A percentile compares a stretch with the other conserved stretches of the same genome.
Evolutionary conservation across 2,113 vertebrate genomes (phyloP).

Genomic region (Channa argus): DNA sequence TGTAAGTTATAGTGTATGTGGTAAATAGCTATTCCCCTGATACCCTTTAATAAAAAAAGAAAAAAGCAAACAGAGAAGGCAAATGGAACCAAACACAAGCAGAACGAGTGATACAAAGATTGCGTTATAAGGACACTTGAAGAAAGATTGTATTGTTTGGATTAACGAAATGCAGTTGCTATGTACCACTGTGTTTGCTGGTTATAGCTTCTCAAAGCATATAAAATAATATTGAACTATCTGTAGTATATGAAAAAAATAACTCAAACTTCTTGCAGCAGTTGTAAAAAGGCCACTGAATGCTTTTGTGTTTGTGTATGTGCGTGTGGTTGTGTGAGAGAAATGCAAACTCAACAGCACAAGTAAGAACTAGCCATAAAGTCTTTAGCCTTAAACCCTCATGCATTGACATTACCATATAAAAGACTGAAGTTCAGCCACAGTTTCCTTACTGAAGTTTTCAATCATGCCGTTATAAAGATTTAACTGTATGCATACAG

Average conservation of each 20-base stretch:
- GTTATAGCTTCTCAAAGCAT: conserved; percentile 71
- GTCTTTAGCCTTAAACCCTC: conserved; percentile 57
- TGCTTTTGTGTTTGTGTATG: conserved; percentile 51
- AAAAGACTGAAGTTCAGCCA: conserved; percentile 49
- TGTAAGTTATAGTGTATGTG: conserved; percentile 34
- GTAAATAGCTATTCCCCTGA: conserved; percentile 53
- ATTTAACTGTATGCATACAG: conserved; percentile 53
- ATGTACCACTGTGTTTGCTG: conserved; percentile 74
- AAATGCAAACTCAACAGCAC: conserved; percentile 69
- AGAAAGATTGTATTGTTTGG: conserved; percentile 81
- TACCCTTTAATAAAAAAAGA: conserved; percentile 39
- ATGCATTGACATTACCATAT: conserved; percentile 62
- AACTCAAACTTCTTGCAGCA: conserved; percentile 76
- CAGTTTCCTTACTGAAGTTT: conserved; percentile 36
- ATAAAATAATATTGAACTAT: conserved; percentile 60
- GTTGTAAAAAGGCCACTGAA: conserved; percentile 82
- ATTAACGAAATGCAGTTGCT: conserved; percentile 70
- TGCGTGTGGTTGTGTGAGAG: conserved; percentile 21
- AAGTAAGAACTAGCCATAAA: conserved; percentile 43
- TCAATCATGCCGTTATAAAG: conserved; percentile 60
- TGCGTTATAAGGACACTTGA: conserved; percentile 85
- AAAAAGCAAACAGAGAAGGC: conserved; percentile 42
- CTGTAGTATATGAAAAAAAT: conserved; percentile 69
- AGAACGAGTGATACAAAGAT: conserved; percentile 57
- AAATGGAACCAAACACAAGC: conserved; percentile 59